Base-by-base conservation (phyloP, 1,140 invertebrate species). In the Goniozus legneri region DNA sequence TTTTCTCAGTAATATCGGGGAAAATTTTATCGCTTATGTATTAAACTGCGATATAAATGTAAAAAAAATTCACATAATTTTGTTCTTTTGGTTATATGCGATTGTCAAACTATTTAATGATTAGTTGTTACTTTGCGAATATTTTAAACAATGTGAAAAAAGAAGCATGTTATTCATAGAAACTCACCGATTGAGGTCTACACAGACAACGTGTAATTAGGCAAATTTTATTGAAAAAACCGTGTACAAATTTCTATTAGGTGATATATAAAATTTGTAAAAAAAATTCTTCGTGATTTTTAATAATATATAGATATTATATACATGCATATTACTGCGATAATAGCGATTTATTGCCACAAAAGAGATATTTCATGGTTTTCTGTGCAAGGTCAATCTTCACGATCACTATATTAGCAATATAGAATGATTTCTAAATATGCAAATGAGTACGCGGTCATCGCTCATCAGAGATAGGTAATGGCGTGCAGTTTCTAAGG, bases 201-300 rank as follows among this genome's bases (percentile, higher is more conserved):
- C n/a, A 50, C 3, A 50, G 58, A 54, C 52, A 59, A 52, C 42
- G 43, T 71, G 58, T 69, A 67, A 64, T 67, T 67, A 67, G 62
- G 45, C 34, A 21, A 46, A 54, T 37, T 49, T 62, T 65, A 45
- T 65, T 58, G 47, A 53, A 62, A 54, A 58, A 61, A 56, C 47
- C 64, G 50, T 74, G 71, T 75, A 75, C 69, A 75, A 74, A 75
- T 65, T 64, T 68, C 49, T 46, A 60, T 57, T 72, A 71, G 53
- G 47, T 59, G 32, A 61, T 64, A 62, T 27, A 49, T 44, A 52
- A 55, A 45, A 56, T 73, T 75, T 73, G 71, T 75, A 75, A 71
- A 55, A 39, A 42, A 58, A 68, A 46, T 38, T 61, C 49, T 60
- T 40, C 44, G 57, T 61, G 60, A 64, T 68, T 71, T 71, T 66